phyloP scores from a whole-genome alignment of 2,797 vertebrate species.

The Liasis olivaceus region DNA sequence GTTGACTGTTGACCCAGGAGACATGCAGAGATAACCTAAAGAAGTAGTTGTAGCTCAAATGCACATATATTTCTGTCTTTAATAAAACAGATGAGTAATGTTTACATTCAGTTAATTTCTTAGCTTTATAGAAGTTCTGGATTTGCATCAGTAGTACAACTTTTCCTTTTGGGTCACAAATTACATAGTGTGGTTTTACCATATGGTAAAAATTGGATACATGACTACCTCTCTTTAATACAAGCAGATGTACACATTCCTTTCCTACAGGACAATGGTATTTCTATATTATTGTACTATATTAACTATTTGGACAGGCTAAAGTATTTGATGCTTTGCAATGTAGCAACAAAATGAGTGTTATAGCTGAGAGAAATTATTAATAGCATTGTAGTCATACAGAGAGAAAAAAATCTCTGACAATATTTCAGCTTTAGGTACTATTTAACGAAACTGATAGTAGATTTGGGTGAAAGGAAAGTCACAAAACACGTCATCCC shows the following conservation, averaged over 20 bases:
- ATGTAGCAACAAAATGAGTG: not conserved
- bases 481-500: too few species aligned
- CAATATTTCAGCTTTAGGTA: not conserved
- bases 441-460: too few species aligned
- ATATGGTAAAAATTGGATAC: not conserved
- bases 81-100: not conserved
- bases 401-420: not conserved
- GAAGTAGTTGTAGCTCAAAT: not conserved
- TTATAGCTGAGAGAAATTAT: not conserved
- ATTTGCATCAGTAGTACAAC: not conserved
- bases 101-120: not conserved
- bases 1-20: not conserved
- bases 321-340: not conserved
- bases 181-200: conserved; percentile 4
- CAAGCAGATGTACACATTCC: not conserved
- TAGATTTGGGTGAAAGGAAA: too few species aligned
- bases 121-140: not conserved
- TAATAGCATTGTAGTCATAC: not conserved
- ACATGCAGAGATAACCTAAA: not conserved
- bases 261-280: not conserved
- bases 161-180: not conserved
- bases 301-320: not conserved
- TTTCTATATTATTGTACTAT: not conserved
- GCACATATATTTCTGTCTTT: not conserved
- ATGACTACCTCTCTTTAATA: not conserved